Conservation (phyloP, 2,888 invertebrate genomes). For the Octodonta nipae region DNA sequence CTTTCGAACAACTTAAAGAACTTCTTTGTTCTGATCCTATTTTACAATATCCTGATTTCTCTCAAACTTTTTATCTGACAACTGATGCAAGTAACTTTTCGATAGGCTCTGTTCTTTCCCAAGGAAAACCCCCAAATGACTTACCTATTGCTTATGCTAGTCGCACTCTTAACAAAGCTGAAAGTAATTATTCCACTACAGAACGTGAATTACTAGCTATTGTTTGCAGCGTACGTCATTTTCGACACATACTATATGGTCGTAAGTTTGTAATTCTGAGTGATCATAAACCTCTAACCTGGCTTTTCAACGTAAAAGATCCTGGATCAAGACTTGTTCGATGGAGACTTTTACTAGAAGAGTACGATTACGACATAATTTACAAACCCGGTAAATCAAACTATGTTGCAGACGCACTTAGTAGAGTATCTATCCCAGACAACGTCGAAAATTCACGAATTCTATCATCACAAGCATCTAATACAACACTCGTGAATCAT, state of each 20-base stretch:
- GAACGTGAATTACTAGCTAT: slow-evolving; percentile 26
- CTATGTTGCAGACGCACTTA: slow-evolving; percentile 21
- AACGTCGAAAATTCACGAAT: too few relatives aligned
- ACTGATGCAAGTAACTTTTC: slow-evolving; percentile 18
- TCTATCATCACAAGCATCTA: too few relatives aligned
- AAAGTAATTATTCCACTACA: slow-evolving; percentile 20
- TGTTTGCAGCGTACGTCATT: slow-evolving; percentile 1
- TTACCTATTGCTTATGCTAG: slow-evolving; percentile 23
- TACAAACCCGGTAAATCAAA: slow-evolving; percentile 23
- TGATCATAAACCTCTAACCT: slow-evolving; percentile 24
- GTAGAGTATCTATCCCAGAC: too few relatives aligned
- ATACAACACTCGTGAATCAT: too few relatives aligned
- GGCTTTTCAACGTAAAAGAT: slow-evolving; percentile 23
- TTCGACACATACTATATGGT: background rate
- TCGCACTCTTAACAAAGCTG: slow-evolving; percentile 20
- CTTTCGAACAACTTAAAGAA: slow-evolving; percentile 13
- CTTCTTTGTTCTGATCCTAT: background rate
- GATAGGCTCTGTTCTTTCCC: slow-evolving; percentile 19
- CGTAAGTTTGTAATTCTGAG: slow-evolving; percentile 24
- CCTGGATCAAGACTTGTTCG: slow-evolving; percentile 16
- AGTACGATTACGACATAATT: slow-evolving; percentile 24
- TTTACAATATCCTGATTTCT: slow-evolving; percentile 9
- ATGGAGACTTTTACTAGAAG: slow-evolving; percentile 24
- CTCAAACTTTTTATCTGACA: slow-evolving; percentile 14
- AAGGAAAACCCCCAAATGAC: slow-evolving; percentile 9